Evolutionary conservation across 1,140 invertebrate species (phyloP), one percentile per base, ranked within the genome.

Genomic region (Thalassaphorura encarpata): DNA sequence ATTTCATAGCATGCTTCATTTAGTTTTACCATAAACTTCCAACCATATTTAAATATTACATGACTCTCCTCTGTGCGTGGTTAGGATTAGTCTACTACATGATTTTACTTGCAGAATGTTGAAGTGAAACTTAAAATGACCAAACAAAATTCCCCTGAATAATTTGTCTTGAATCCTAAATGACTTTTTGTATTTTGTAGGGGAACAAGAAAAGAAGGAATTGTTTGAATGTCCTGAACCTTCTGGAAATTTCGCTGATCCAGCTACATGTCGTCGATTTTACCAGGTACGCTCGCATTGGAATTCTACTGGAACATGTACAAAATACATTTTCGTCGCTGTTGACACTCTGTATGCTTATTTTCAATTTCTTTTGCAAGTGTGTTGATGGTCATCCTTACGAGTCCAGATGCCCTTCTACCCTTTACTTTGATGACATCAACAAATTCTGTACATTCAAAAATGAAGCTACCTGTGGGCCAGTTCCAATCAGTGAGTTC

Each of bases 391-490:
- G 84, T 21, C 87, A 80, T 70, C 86, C 87, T 0, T 90, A 91
- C 67, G 67, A 87, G 64, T 89, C 87, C 69, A 78, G 85, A 66
- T 93, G 89, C 73, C 89, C 89, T 5, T 88, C 89, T 11, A 85
- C 85, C 29, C 72, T 93, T 4, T 87, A 87, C 69, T 93, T 92
- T 69, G 89, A 93, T 69, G 88, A 92, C 66, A 81, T 88, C 55
- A 85, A 82, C 69, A 92, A 93, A 73, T 85, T 84, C 58, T 93
- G 89, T 69, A 92, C 88, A 0, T 92, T 91, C 69, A 89, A 90
- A 75, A 82, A 83, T 58, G 87, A 91, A 73, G 86, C 88, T n/a
- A 78, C 85, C 68, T 93, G 89, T 70, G 89, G 89, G 31, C 89
- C 89, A 15, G 80, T 92, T 62, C 75, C 84, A 57, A 80, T 85